phyloP scores from a whole-genome alignment of 2,888 invertebrate species.

The Himalopsyche kuldschensis region DNA sequence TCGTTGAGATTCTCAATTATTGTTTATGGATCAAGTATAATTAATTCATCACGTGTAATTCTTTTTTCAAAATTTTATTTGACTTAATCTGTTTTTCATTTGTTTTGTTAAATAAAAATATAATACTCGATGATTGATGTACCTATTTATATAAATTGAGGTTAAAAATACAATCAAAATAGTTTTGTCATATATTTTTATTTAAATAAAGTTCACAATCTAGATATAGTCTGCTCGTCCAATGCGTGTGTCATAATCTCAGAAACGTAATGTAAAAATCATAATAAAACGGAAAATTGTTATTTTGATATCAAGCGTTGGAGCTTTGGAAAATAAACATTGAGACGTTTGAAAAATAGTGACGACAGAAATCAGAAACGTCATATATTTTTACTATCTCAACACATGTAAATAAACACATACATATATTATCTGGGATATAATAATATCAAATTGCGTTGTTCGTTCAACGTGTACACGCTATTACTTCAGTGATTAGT shows the following conservation, averaged over 20 bases:
- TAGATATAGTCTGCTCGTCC: background rate
- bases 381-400: background rate
- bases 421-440: too few relatives aligned
- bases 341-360: background rate
- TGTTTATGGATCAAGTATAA: too few relatives aligned
- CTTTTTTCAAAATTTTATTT: too few relatives aligned
- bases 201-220: background rate
- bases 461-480: background rate
- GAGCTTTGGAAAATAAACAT: background rate
- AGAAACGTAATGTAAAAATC: background rate
- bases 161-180: too few relatives aligned
- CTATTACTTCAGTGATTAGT: background rate
- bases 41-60: too few relatives aligned
- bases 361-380: background rate
- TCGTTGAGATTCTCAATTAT: too few relatives aligned
- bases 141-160: too few relatives aligned
- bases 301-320: background rate
- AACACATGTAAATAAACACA: background rate
- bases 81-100: too few relatives aligned
- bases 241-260: background rate
- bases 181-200: too few relatives aligned
- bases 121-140: too few relatives aligned
- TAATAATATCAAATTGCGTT: background rate
- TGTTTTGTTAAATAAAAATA: too few relatives aligned
- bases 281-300: background rate